Conservation (phyloP, 2,797 vertebrate genomes). For the Buphagus erythrorhynchus region DNA sequence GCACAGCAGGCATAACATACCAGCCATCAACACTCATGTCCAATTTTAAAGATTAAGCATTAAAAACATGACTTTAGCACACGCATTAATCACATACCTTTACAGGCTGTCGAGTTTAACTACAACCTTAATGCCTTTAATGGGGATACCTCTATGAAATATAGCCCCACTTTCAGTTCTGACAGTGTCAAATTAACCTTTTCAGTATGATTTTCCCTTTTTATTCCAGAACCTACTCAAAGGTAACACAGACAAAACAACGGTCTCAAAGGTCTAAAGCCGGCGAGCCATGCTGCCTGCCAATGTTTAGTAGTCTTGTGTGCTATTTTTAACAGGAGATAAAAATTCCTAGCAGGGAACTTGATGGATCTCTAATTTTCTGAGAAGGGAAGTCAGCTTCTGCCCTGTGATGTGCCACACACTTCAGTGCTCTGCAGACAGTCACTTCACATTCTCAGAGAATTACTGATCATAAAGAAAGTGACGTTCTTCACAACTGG, state of each 20-base stretch:
- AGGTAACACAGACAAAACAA: neutral
- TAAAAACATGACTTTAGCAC: neutral
- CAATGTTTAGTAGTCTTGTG: neutral
- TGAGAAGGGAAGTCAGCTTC: neutral
- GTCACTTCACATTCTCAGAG: neutral
- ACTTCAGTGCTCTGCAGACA: neutral
- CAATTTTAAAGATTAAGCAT: neutral
- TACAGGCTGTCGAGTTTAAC: neutral
- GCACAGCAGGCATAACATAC: neutral
- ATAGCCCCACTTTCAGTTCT: neutral
- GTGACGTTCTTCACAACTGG: neutral
- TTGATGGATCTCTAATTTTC: neutral
- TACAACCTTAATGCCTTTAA: neutral
- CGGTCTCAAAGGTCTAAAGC: neutral
- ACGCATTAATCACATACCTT: neutral
- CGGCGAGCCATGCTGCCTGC: neutral
- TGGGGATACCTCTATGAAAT: neutral
- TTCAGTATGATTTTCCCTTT: neutral
- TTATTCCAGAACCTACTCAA: neutral
- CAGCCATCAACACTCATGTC: neutral
- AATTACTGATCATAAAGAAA: neutral
- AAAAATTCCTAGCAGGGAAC: slow-evolving; percentile 4
- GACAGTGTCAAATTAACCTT: neutral
- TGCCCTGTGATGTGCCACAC: neutral
- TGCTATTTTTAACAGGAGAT: slow-evolving; percentile 17